Evolutionary conservation across 2,888 invertebrate genomes (phyloP), one percentile per base, ranked within the genome.

Genomic region (Drosophila robusta): DNA sequence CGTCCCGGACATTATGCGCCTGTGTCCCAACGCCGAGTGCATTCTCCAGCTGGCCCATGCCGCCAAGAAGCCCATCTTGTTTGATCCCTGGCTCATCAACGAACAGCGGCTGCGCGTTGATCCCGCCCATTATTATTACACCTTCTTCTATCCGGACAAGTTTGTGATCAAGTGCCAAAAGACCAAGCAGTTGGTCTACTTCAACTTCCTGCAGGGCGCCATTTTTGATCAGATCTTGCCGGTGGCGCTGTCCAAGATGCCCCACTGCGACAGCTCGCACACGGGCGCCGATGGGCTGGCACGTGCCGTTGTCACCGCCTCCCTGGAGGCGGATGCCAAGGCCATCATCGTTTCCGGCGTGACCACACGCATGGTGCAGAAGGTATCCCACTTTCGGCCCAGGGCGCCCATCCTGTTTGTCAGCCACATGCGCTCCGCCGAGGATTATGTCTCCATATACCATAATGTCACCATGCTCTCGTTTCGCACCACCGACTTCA

Each of bases 101-200:
- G 66, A 79, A 24, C 78, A 85, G 12, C 77, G 72, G 11, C 55
- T 90, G 4, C 69, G 76, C 0, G 68, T 91, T 0, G 75, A 84
- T 60, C 81, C 87, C 1, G 66, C 57, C 0, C 78, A 90, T 47
- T 84, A 87, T 16, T 60, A 63, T 11, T 80, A 87, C 24, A 62
- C 89, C 6, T 90, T 90, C 56, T 89, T 78, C 41, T 91, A 89
- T 70, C 91, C 91, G 11, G 91, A 91, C 49, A 91, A 91, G 46
- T 91, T 78, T 45, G 5, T 91, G 26, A 61, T 90, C 6, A 80
- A 72, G 0, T 74, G 75, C 3, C 36, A 70, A 0, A 50, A 63
- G 0, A 50, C 64, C 0, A 49, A 34, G 0, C 22, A 39, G 3
- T 47, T 56, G 0, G 84, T 68, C 46, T 77, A 72, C 50, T 91